phyloP scores from a whole-genome alignment of 2,113 vertebrate species.

The Leuciscus idus region DNA sequence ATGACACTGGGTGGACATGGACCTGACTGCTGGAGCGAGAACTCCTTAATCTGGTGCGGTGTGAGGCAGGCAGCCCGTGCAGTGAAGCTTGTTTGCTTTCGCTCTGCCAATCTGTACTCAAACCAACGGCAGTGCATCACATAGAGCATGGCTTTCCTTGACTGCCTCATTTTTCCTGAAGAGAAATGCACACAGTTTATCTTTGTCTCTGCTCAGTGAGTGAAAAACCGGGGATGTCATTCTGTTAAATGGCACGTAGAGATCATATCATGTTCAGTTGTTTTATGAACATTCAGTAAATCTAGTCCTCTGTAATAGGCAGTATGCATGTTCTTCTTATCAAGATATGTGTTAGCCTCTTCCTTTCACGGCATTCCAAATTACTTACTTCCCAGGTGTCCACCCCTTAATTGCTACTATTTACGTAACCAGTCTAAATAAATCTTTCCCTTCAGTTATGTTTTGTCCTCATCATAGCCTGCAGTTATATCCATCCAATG shows the following conservation, averaged over 20 bases:
- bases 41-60: conserved; percentile 23
- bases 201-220: conserved; percentile 35
- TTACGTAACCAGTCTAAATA: not conserved
- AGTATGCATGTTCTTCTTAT: conserved; percentile 10
- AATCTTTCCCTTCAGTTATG: not conserved
- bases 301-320: conserved; percentile 9
- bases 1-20: conserved; percentile 37
- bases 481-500: not conserved
- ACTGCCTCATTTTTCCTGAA: conserved; percentile 38
- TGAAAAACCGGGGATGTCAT: conserved; percentile 25
- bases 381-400: not conserved
- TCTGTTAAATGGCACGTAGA: conserved; percentile 27
- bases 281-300: conserved; percentile 13
- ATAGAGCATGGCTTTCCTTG: conserved; percentile 9
- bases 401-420: not conserved
- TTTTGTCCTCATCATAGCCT: not conserved
- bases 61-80: conserved; percentile 15
- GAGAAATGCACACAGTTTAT: conserved; percentile 18
- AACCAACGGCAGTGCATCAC: conserved; percentile 1
- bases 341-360: conserved; percentile 2
- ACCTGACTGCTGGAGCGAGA: conserved; percentile 32
- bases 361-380: not conserved
- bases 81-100: conserved; percentile 37
- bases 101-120: conserved; percentile 36
- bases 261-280: conserved; percentile 26